Evolutionary conservation across 2,113 vertebrate genomes (phyloP).

Genomic region (Gobiocypris rarus): DNA sequence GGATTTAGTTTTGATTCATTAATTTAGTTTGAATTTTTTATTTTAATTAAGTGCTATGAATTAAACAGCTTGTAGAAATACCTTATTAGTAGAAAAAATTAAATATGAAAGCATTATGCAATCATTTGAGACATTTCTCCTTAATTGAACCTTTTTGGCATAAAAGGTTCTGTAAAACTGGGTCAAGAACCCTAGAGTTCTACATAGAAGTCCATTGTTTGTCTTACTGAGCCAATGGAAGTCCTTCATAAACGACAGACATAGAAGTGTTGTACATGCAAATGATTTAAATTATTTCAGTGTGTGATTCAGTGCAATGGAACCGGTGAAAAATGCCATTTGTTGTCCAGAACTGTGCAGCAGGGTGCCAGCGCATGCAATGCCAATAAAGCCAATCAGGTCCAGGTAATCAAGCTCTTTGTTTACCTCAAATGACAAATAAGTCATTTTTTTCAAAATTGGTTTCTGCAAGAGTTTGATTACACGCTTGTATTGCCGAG

Average conservation of each 20-base stretch:
- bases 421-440: constrained; percentile 23
- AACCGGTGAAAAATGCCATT: not conserved
- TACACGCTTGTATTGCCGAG: constrained; percentile 17
- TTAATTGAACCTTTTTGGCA: too few relatives aligned
- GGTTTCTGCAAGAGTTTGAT: constrained; percentile 29
- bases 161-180: too few relatives aligned
- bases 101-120: too few relatives aligned
- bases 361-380: not conserved
- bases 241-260: constrained; percentile 5
- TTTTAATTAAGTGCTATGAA: too few relatives aligned
- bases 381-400: constrained; percentile 19
- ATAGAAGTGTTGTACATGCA: not conserved
- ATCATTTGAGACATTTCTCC: too few relatives aligned
- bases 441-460: constrained; percentile 15
- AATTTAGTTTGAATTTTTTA: too few relatives aligned
- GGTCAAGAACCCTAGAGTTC: too few relatives aligned
- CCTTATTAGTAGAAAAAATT: too few relatives aligned
- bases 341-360: constrained; percentile 13
- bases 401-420: constrained; percentile 20
- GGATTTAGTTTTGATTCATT: too few relatives aligned
- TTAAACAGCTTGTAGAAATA: too few relatives aligned
- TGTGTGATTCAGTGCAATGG: not conserved
- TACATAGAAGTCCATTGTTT: too few relatives aligned
- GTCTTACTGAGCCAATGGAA: constrained; percentile 2
- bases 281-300: constrained; percentile 1